Conservation (phyloP, 64 coral and sea anemone species). For the Cladopsammia gracilis region DNA sequence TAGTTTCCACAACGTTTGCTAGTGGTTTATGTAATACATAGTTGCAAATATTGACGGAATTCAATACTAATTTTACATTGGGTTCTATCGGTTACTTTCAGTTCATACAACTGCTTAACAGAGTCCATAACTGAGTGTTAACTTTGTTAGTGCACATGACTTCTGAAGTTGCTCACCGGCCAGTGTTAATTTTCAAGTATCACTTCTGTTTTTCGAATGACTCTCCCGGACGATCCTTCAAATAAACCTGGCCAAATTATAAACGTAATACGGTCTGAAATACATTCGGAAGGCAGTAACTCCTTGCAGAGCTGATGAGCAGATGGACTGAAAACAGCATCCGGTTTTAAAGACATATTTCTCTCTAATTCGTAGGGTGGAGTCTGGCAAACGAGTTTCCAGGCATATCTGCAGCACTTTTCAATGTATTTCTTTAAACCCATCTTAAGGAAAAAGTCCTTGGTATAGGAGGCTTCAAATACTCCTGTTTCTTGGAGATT, state of each 20-base stretch:
- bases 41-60: too few species aligned
- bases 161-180: too few species aligned
- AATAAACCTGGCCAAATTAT: background rate
- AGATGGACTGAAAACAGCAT: background rate
- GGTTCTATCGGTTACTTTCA: too few species aligned
- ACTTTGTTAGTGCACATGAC: too few species aligned
- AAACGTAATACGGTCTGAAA: background rate
- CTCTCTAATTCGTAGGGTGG: background rate
- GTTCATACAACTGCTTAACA: too few species aligned
- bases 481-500: background rate
- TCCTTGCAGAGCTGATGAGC: background rate
- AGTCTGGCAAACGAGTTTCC: background rate
- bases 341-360: background rate
- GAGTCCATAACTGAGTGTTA: too few species aligned
- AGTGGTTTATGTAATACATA: too few species aligned
- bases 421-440: background rate
- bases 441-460: background rate
- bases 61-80: too few species aligned
- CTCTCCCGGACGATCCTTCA: background rate
- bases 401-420: background rate
- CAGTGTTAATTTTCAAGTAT: background rate
- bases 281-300: background rate
- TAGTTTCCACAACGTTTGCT: too few species aligned
- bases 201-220: conserved; percentile 1
- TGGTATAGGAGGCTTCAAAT: background rate